Percentiles rank a stretch among this genome's conserved stretches.
Evolutionary conservation across 2,797 vertebrate species (phyloP).

Genomic region (Lindbergichthys nudifrons): DNA sequence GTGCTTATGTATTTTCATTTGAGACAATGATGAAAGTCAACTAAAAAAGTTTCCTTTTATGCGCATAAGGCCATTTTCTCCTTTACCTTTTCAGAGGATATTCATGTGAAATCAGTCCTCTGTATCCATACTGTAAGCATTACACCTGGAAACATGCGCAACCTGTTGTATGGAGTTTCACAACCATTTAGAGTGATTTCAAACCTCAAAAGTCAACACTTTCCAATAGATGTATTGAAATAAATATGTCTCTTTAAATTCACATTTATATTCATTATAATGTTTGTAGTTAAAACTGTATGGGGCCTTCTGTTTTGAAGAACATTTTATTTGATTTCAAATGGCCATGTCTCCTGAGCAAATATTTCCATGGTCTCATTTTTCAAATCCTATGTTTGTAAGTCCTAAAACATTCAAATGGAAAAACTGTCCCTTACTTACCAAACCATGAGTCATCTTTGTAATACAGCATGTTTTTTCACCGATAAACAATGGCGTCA

Average conservation of each 20-base stretch:
- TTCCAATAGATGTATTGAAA: background rate
- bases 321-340: slow-evolving; percentile 9
- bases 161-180: background rate
- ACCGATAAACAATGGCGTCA: slow-evolving; percentile 28
- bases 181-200: slow-evolving; percentile 13
- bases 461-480: background rate
- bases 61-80: background rate
- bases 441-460: slow-evolving; percentile 43
- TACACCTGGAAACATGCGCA: background rate
- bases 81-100: too few relatives aligned
- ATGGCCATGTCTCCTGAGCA: slow-evolving; percentile 5
- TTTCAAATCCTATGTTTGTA: slow-evolving; percentile 38
- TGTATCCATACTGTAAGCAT: background rate
- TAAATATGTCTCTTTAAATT: background rate
- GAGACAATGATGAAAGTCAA: background rate
- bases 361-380: slow-evolving; percentile 11
- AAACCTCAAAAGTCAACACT: background rate
- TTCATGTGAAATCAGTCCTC: background rate
- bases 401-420: slow-evolving; percentile 30
- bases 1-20: background rate
- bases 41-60: background rate
- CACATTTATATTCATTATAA: slow-evolving; percentile 10
- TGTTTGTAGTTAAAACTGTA: slow-evolving; percentile 11
- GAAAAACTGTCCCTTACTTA: slow-evolving; percentile 33
- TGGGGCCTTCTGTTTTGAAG: slow-evolving; percentile 10